Conservation (phyloP, 1,140 invertebrate species). For the Drosophila setifemur region DNA sequence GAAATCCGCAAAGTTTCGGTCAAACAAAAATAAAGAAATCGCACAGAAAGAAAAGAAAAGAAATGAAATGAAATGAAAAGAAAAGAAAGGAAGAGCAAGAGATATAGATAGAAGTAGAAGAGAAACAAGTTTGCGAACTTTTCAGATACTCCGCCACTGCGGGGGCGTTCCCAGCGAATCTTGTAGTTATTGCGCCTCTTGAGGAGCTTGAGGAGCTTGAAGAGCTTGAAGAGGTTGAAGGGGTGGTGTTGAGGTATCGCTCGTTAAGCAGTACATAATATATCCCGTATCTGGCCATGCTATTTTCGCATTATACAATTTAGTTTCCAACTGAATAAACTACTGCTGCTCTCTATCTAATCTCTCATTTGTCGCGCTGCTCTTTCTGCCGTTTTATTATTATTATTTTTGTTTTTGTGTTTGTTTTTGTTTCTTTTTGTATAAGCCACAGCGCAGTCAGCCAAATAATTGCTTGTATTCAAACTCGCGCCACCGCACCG, state of each 20-base stretch:
- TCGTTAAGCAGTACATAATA: no score
- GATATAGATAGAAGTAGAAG: neutral
- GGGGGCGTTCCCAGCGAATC: no score
- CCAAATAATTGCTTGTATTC: conserved; percentile 73
- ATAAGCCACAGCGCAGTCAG: conserved; percentile 59
- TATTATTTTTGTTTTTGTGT: conserved; percentile 12
- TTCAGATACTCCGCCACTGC: no score
- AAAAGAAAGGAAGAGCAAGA: neutral
- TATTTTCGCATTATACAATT: conserved; percentile 19
- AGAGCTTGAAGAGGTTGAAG: no score
- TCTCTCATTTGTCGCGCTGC: conserved; percentile 51
- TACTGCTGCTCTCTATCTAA: conserved; percentile 67
- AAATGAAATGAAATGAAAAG: neutral
- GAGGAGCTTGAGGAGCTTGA: no score
- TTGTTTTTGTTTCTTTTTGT: conserved; percentile 22
- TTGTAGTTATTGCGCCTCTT: no score
- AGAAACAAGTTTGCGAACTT: conserved; percentile 39
- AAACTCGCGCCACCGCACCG: conserved; percentile 24
- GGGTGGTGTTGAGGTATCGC: no score
- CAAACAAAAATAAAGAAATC: conserved; percentile 27
- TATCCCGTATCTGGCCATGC: no score
- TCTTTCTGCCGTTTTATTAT: conserved; percentile 31
- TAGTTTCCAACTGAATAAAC: conserved; percentile 71
- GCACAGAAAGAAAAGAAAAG: conserved; percentile 11
- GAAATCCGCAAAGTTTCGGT: conserved; percentile 29